Conservation (phyloP, 64 coral and sea anemone genomes). For the Acropora yongei region DNA sequence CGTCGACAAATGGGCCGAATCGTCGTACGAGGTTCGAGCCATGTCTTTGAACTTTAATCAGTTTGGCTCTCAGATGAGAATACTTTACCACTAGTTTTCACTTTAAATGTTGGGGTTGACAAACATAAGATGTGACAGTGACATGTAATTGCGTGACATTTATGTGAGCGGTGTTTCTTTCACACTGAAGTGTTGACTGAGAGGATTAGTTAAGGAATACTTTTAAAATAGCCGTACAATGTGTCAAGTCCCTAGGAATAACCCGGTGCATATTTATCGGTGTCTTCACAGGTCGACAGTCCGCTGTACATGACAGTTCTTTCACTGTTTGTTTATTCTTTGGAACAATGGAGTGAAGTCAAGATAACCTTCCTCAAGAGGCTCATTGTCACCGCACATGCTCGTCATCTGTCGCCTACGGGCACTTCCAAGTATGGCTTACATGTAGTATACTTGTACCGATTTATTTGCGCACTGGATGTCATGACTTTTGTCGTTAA, state of each 20-base stretch:
- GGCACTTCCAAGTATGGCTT: constrained; percentile 63
- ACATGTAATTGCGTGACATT: no score
- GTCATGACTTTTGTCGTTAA: no score
- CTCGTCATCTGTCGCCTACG: constrained; percentile 56
- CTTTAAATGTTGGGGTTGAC: no score
- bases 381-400: constrained; percentile 80
- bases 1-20: constrained; percentile 81
- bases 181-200: no score
- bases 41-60: not conserved
- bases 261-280: not conserved
- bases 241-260: not conserved
- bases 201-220: no score
- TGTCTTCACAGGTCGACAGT: constrained; percentile 80
- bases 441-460: not conserved
- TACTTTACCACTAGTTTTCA: no score
- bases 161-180: no score
- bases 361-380: constrained; percentile 82
- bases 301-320: constrained; percentile 79
- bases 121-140: no score
- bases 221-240: no score
- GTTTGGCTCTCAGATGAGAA: no score
- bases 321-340: constrained; percentile 93
- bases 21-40: constrained; percentile 76
- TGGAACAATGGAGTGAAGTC: constrained; percentile 86
- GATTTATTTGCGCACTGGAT: no score